phyloP scores from a whole-genome alignment of 2,888 invertebrate genomes.

The Athalia circularis region DNA sequence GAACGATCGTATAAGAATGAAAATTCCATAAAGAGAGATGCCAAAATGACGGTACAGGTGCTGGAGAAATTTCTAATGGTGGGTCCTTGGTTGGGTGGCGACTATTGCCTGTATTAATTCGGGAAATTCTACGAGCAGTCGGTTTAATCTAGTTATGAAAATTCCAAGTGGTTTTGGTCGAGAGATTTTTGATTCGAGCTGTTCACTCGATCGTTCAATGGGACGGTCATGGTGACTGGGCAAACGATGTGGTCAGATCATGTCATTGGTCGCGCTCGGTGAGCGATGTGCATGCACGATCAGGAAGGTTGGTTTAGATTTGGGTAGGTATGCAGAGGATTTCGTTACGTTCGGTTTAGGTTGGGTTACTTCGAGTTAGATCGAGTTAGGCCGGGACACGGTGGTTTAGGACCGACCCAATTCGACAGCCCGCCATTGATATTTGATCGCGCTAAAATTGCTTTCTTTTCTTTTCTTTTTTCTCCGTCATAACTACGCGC shows the following conservation, averaged over 20 bases:
- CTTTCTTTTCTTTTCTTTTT: no score
- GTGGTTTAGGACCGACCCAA: slow-evolving; percentile 28
- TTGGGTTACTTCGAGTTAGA: background rate
- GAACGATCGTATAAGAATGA: no score
- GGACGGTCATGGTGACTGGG: slow-evolving; percentile 48
- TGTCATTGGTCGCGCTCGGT: slow-evolving; percentile 46
- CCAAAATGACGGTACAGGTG: no score
- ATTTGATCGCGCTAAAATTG: background rate
- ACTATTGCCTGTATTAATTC: no score
- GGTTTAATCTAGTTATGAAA: slow-evolving; percentile 29
- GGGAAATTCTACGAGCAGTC: background rate
- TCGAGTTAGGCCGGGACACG: slow-evolving; percentile 5
- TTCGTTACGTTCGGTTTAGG: slow-evolving; percentile 8
- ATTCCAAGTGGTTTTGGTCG: slow-evolving; percentile 28
- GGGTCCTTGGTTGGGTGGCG: no score
- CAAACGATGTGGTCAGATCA: slow-evolving; percentile 54
- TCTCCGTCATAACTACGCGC: no score
- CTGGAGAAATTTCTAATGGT: no score
- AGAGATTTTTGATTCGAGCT: slow-evolving; percentile 15
- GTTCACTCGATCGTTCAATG: slow-evolving; percentile 32
- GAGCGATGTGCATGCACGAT: slow-evolving; percentile 30
- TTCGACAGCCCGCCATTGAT: slow-evolving; percentile 32
- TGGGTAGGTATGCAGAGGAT: background rate
- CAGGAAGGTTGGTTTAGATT: slow-evolving; percentile 7
- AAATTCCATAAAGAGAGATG: no score